Evolutionary conservation across 2,888 invertebrate genomes (phyloP).

Genomic region (Drosophila dives): DNA sequence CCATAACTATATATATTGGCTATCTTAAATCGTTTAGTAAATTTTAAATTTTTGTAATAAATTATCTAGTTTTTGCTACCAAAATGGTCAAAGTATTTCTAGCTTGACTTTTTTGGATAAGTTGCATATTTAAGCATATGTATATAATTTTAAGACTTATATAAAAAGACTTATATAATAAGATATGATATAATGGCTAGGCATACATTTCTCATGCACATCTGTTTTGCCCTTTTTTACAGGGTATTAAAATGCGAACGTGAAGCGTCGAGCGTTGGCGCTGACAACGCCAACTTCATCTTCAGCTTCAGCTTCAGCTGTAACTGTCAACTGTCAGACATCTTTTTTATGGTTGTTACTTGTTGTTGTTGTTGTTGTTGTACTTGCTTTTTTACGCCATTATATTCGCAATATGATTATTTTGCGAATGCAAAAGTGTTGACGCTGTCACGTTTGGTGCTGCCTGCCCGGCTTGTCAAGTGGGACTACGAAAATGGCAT

Average conservation of each 20-base stretch:
- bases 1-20: neutral
- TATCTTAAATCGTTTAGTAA: neutral
- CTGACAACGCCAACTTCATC: constrained; percentile 59
- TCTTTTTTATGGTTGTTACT: constrained; percentile 33
- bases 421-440: constrained; percentile 80
- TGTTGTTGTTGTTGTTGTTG: constrained; percentile 31
- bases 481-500: constrained; percentile 54
- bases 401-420: constrained; percentile 77
- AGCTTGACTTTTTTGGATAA: neutral
- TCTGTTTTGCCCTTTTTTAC: neutral
- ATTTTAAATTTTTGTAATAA: neutral
- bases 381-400: constrained; percentile 71
- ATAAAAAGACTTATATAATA: too few species aligned
- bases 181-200: neutral
- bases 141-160: neutral
- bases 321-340: constrained; percentile 73
- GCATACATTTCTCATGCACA: neutral
- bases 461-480: constrained; percentile 66
- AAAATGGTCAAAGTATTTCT: neutral
- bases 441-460: constrained; percentile 72
- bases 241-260: constrained; percentile 37
- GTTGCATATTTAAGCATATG: neutral
- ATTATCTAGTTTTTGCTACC: neutral
- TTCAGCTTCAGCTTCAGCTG: constrained; percentile 58
- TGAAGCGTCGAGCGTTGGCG: constrained; percentile 19